phyloP scores from a whole-genome alignment of 1,140 invertebrate genomes.

The Berghia stephanieae region DNA sequence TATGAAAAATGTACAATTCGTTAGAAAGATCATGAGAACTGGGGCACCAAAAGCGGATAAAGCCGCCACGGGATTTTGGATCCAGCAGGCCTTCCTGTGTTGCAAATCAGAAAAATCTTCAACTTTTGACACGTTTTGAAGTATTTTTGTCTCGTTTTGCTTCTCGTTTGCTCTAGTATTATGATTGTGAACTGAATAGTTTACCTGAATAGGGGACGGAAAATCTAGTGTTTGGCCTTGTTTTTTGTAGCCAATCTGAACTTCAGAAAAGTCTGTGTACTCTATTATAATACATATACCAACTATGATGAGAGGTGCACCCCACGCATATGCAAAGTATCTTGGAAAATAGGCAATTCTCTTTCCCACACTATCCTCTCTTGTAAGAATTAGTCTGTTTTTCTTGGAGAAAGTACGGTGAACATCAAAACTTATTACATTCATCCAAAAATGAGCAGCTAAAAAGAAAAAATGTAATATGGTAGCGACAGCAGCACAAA shows the following conservation, averaged over 20 bases:
- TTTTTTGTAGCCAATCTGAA: constrained; percentile 52
- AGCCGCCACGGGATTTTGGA: constrained; percentile 59
- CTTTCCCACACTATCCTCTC: too few species aligned
- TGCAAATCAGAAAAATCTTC: too few species aligned
- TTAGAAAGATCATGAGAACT: constrained; percentile 58
- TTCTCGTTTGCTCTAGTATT: too few species aligned
- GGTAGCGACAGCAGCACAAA: constrained; percentile 64
- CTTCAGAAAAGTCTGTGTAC: constrained; percentile 49
- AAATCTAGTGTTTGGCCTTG: too few species aligned
- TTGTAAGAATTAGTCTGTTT: too few species aligned
- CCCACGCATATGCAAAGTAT: constrained; percentile 72
- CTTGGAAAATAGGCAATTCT: constrained; percentile 68
- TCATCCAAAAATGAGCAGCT: constrained; percentile 73
- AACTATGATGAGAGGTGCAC: constrained; percentile 69
- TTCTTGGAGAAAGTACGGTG: constrained; percentile 72
- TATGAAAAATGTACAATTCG: constrained; percentile 62
- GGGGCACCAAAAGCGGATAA: constrained; percentile 64
- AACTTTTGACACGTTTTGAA: too few species aligned
- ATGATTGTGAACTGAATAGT: too few species aligned
- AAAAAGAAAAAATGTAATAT: constrained; percentile 71
- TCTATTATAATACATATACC: constrained; percentile 68
- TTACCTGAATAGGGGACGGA: too few species aligned
- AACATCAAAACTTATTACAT: constrained; percentile 72
- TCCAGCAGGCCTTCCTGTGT: too few species aligned
- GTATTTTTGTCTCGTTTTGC: too few species aligned